These are phyloP conservation scores for Xenus cinereus DNA, from an alignment of 2,113 vertebrate species.

Conservation along the genomic window DNA sequence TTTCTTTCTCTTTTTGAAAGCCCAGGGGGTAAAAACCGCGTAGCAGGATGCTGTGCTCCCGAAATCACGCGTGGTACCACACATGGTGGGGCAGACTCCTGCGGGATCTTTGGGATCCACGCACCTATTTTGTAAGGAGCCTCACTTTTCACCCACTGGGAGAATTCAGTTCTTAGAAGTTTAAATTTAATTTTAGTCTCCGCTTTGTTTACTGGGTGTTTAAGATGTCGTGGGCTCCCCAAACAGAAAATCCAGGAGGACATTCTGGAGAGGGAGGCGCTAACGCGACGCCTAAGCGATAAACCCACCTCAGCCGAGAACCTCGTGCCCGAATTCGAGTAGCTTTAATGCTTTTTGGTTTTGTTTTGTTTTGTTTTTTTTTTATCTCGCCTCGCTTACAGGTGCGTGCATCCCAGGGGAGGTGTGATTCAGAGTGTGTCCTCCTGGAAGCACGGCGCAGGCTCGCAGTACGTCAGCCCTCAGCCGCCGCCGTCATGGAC, in stretches of 20 bases:
- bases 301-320: rapidly evolving
- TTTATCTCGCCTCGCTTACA: constrained; percentile 42
- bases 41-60: neutral
- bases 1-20: neutral
- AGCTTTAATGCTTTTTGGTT: neutral
- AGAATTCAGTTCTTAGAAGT: neutral
- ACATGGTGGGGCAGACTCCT: neutral
- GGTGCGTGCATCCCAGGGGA: constrained; percentile 88
- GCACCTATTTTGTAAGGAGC: neutral
- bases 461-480: constrained; percentile 76
- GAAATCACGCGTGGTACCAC: neutral
- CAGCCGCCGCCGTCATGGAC: constrained; percentile 87
- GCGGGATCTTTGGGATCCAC: neutral
- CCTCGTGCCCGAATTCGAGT: rapidly evolving
- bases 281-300: rapidly evolving
- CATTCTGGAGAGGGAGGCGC: neutral
- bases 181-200: neutral
- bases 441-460: constrained; percentile 86
- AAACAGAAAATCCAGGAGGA: neutral
- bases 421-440: constrained; percentile 96
- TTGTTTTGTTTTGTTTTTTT: neutral
- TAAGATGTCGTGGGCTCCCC: rapidly evolving
- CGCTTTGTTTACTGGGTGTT: neutral
- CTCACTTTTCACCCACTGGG: neutral
- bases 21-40: neutral